Percentiles rank a stretch among this genome's conserved stretches.
Evolutionary conservation across 2,797 vertebrate species (phyloP).

Genomic region (Oreonectes daqikongensis): DNA sequence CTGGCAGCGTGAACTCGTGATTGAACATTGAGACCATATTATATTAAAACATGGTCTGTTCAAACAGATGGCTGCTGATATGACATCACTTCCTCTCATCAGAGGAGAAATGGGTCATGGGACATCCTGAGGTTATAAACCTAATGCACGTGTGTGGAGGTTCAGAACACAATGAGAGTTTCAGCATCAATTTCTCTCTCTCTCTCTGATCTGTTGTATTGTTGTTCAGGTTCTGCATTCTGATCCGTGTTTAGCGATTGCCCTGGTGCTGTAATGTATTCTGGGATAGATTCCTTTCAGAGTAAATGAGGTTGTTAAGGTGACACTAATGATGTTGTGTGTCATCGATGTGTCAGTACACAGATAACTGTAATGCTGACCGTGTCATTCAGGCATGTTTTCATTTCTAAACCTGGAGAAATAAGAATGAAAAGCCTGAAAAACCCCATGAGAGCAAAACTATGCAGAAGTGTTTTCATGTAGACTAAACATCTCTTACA

Average conservation of each 20-base stretch:
- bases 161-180: not conserved
- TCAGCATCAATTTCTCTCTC: too few species aligned
- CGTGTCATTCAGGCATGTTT: not conserved
- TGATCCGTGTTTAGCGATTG: constrained; percentile 1
- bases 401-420: not conserved
- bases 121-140: constrained; percentile 42
- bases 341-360: not conserved
- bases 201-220: not conserved
- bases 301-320: constrained; percentile 1
- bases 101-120: constrained; percentile 52
- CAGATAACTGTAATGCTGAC: not conserved
- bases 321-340: constrained; percentile 16
- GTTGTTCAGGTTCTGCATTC: not conserved
- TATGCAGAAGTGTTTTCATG: constrained; percentile 6
- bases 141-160: constrained; percentile 7
- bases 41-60: constrained; percentile 51
- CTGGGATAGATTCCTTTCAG: not conserved
- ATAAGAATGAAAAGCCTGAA: constrained; percentile 31
- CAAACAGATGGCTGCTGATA: constrained; percentile 49
- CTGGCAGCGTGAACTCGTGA: constrained; percentile 81
- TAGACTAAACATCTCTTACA: not conserved
- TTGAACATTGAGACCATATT: constrained; percentile 76
- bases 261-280: constrained; percentile 5
- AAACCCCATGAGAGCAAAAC: not conserved
- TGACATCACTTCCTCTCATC: constrained; percentile 34